phyloP scores from a whole-genome alignment of 2,113 vertebrate genomes.

The Rafetus swinhoei region DNA sequence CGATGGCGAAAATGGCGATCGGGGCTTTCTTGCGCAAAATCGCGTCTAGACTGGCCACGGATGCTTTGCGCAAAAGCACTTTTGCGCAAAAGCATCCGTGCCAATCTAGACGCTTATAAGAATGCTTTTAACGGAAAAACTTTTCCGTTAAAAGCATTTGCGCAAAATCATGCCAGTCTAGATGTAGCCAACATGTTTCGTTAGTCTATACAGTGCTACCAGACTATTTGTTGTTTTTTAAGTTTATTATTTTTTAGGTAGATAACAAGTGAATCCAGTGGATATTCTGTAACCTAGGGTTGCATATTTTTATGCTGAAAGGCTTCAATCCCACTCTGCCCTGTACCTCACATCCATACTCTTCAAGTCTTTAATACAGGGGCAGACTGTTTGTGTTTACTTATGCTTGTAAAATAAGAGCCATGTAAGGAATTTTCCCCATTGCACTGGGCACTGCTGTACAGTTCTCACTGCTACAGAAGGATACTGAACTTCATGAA shows the following conservation, averaged over 20 bases:
- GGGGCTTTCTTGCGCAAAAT: too few species aligned
- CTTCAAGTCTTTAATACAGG: accelerated
- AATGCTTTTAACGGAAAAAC: too few species aligned
- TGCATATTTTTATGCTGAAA: background rate
- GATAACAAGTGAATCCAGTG: constrained; percentile 5
- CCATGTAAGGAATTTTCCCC: constrained; percentile 28
- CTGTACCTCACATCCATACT: background rate
- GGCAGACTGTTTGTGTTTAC: constrained; percentile 41
- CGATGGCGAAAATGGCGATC: too few species aligned
- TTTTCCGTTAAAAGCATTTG: too few species aligned
- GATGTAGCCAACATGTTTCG: too few species aligned
- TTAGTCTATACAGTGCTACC: too few species aligned
- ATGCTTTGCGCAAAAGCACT: too few species aligned
- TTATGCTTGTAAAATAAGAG: constrained; percentile 27
- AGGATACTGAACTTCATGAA: constrained; percentile 50
- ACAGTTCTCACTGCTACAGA: constrained; percentile 28
- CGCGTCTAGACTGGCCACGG: too few species aligned
- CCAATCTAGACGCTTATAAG: too few species aligned
- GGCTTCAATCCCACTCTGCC: background rate
- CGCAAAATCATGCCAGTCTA: too few species aligned
- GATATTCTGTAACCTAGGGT: background rate
- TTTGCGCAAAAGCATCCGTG: too few species aligned
- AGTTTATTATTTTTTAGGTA: constrained; percentile 20
- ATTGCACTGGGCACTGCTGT: background rate
- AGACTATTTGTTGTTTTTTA: too few species aligned